Percentiles rank a stretch among this genome's conserved stretches.
Conservation (phyloP, 1,140 invertebrate species). For the Oreohelix idahoensis region DNA sequence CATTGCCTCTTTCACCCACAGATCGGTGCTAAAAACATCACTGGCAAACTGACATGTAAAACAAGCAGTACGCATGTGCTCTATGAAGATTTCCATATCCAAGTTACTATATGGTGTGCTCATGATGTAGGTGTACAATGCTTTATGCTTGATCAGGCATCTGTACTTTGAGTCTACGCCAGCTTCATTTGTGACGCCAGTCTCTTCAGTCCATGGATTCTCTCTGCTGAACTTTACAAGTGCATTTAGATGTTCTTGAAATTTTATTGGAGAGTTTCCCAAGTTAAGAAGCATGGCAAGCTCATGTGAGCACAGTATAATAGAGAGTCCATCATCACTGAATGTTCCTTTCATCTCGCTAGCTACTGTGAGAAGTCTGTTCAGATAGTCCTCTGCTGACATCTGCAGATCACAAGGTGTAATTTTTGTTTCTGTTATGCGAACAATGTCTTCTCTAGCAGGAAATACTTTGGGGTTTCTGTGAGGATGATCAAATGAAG, state of each 20-base stretch:
- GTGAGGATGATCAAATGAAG: neutral
- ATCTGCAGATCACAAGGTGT: slow-evolving; percentile 3
- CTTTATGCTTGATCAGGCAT: neutral
- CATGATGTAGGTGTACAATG: neutral
- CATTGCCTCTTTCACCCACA: neutral
- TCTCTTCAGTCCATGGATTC: neutral
- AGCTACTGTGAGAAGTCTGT: neutral
- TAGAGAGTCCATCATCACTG: slow-evolving; percentile 18
- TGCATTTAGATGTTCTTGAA: neutral
- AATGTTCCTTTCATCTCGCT: neutral
- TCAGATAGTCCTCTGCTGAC: neutral
- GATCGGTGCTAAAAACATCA: neutral
- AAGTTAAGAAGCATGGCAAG: slow-evolving; percentile 8
- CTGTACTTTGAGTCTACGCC: neutral
- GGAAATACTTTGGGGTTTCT: neutral
- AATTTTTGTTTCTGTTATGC: neutral
- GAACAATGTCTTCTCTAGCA: neutral
- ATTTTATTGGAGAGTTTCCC: slow-evolving; percentile 3
- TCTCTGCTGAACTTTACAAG: neutral
- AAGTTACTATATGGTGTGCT: neutral
- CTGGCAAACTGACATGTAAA: neutral
- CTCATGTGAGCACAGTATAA: neutral
- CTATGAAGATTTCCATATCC: neutral
- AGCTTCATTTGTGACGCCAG: neutral
- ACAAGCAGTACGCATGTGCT: neutral